phyloP scores from a whole-genome alignment of 1,140 invertebrate genomes.

The Nymphalis io region DNA sequence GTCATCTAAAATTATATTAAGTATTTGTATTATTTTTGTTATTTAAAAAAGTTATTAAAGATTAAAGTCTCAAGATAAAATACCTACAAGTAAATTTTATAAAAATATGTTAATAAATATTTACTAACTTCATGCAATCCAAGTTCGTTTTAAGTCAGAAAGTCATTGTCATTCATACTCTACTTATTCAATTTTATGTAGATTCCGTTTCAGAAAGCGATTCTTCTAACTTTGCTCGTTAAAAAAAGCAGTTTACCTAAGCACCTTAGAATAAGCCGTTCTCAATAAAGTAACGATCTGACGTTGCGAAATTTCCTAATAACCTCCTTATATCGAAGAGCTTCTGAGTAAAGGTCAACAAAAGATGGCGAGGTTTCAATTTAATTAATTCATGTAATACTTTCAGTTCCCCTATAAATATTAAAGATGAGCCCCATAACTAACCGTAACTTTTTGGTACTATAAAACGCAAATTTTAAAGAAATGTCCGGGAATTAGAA shows the following conservation, averaged over 20 bases:
- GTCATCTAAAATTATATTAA: too few relatives aligned
- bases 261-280: slow-evolving; percentile 22
- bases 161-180: slow-evolving; percentile 8
- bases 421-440: slow-evolving; percentile 36
- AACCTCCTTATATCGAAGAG: slow-evolving; percentile 38
- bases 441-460: neutral
- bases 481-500: too few relatives aligned
- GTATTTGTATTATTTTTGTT: too few relatives aligned
- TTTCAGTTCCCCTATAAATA: slow-evolving; percentile 49
- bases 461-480: too few relatives aligned
- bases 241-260: slow-evolving; percentile 30
- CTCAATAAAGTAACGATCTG: slow-evolving; percentile 34
- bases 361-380: slow-evolving; percentile 40
- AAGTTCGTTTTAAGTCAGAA: neutral
- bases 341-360: slow-evolving; percentile 40
- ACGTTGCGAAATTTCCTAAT: slow-evolving; percentile 42
- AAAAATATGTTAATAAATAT: too few relatives aligned
- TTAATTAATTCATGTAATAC: slow-evolving; percentile 51
- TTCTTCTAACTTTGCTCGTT: slow-evolving; percentile 26
- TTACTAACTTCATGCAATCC: neutral
- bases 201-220: slow-evolving; percentile 10
- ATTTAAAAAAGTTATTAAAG: too few relatives aligned
- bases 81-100: too few relatives aligned
- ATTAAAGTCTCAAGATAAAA: too few relatives aligned
- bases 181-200: slow-evolving; percentile 15